Base-by-base conservation (phyloP, 2,888 invertebrate genomes). In the Sthenelais limicola region DNA sequence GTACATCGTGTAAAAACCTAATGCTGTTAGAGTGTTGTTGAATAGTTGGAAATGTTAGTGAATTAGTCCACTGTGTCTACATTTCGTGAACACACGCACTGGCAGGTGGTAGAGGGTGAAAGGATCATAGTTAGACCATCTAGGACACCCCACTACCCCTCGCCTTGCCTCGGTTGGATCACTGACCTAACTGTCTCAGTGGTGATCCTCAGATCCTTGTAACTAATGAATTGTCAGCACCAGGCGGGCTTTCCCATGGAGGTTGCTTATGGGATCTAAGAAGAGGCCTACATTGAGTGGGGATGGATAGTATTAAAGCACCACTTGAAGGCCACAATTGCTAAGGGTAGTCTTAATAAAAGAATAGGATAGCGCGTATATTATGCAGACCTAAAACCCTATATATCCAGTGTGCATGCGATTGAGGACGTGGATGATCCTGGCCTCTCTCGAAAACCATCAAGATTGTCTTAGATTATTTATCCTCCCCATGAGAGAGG, bases 181-280 rank as follows among this genome's bases (percentile, higher is more conserved):
- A 32, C 32, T 28, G 56, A 4, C 30, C 30, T 1, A 18, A 15
- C 21, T 51, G 38, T 62, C 38, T n/a, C 38, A 38, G 38, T 35
- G 24, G 26, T 62, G 62, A 62, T 62, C 62, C 38, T 21, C 7
- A 9, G 12, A 43, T 38, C n/a, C 62, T 24, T 35, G 38, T 38
- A 62, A 62, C 62, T 62, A 62, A 62, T 62, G 62, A 62, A 62
- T 62, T 62, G 62, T 62, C 62, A 62, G 28, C 35, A 21, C 26
- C 62, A 62, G 38, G 62, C 43, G 62, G 38, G 43, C n/a, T 15
- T 62, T 62, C 62, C 62, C 62, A 62, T n/a, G 32, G 38, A 35
- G 12, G n/a, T n/a, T n/a, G n/a, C n/a, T n/a, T n/a, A 12, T 15
- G 56, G 32, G 56, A 12, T 9, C 49, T 5, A n/a, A n/a, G n/a